Conservation (phyloP, 2,888 invertebrate species). For the Tetragnatha montana region DNA sequence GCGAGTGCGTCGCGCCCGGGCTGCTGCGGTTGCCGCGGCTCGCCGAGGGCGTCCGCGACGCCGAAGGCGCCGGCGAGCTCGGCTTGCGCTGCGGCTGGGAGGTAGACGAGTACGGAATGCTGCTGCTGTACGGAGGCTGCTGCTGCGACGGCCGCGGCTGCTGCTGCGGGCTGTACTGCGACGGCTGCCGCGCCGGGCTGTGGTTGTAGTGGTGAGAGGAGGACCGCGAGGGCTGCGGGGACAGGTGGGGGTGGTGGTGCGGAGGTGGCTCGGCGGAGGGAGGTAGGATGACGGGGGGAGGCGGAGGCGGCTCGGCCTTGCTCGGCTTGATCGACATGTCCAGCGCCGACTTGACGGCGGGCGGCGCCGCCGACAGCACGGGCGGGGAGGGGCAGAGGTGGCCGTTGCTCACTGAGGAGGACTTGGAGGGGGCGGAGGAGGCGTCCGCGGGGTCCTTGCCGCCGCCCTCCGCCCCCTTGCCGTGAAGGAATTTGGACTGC, state of each 20-base stretch:
- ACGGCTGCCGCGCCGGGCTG: no score
- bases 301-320: conserved; percentile 51
- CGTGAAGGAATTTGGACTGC: conserved; percentile 48
- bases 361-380: conserved; percentile 34
- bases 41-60: conserved; percentile 19
- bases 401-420: conserved; percentile 51
- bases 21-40: conserved; percentile 40
- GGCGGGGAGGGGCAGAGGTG: conserved; percentile 45
- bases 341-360: conserved; percentile 56
- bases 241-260: neutral
- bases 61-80: neutral
- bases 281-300: conserved; percentile 51
- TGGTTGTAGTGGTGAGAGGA: neutral
- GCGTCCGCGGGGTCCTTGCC: conserved; percentile 47
- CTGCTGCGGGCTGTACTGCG: no score
- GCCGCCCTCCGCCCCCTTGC: neutral
- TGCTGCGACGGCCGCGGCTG: no score
- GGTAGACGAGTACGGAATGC: conserved; percentile 65
- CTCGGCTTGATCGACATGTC: conserved; percentile 62
- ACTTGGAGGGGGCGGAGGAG: conserved; percentile 29
- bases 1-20: conserved; percentile 54
- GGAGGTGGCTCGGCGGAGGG: conserved; percentile 16
- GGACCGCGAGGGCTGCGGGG: conserved; percentile 51
- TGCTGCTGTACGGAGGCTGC: conserved; percentile 7
- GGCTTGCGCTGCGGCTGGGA: conserved; percentile 51